These are phyloP conservation scores for Rhinichthys klamathensis DNA, from an alignment of 2,113 vertebrate genomes.

Conservation along the genomic window DNA sequence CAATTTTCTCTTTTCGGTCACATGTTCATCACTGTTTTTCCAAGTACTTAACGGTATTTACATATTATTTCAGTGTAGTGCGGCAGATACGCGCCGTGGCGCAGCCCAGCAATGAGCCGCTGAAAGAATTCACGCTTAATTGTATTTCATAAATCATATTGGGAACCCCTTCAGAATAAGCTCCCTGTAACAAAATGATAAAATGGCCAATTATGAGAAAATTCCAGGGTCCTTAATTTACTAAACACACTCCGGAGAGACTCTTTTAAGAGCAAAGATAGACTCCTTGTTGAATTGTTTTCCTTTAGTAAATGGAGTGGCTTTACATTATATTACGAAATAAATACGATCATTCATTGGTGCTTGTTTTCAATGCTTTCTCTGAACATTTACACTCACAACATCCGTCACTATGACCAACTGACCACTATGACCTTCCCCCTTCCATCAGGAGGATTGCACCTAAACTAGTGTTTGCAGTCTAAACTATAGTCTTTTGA, in stretches of 20 bases:
- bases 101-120: constrained; percentile 60
- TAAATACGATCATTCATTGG: neutral
- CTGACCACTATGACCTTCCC: neutral
- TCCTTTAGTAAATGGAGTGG: neutral
- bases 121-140: constrained; percentile 76
- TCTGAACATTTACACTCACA: neutral
- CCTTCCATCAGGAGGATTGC: constrained; percentile 37
- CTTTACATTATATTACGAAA: constrained; percentile 2
- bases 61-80: constrained; percentile 59
- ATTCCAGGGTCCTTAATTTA: constrained; percentile 65
- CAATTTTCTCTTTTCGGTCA: constrained; percentile 60
- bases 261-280: constrained; percentile 54
- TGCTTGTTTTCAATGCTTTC: neutral
- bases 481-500: constrained; percentile 52
- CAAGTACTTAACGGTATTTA: constrained; percentile 76
- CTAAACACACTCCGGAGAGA: constrained; percentile 70
- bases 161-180: constrained; percentile 71
- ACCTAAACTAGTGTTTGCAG: constrained; percentile 45
- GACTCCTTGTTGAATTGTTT: neutral
- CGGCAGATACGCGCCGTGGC: constrained; percentile 39
- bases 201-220: constrained; percentile 74
- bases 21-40: constrained; percentile 58
- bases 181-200: constrained; percentile 77
- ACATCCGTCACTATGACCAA: neutral
- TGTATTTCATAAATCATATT: constrained; percentile 79